phyloP scores from a whole-genome alignment of 64 coral and sea anemone genomes.

The Montipora sp. region DNA sequence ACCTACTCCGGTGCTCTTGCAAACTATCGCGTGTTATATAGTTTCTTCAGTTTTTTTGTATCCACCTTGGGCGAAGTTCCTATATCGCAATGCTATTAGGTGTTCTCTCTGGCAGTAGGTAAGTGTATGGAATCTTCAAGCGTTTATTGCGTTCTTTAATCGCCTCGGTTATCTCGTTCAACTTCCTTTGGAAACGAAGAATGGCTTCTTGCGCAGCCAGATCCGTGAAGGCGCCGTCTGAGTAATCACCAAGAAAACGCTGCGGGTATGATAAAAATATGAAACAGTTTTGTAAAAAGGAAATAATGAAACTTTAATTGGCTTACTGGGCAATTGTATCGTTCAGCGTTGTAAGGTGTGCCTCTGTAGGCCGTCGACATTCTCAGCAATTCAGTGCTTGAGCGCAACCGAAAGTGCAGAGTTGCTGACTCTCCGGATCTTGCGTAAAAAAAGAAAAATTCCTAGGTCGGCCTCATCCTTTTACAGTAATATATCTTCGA shows the following conservation, averaged over 20 bases:
- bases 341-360: too few species aligned
- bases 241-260: slow-evolving; percentile 88
- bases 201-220: slow-evolving; percentile 47
- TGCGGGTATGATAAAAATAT: neutral
- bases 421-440: too few species aligned
- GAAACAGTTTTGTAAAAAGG: neutral
- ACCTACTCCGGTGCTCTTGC: too few species aligned
- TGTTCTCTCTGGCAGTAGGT: slow-evolving; percentile 75
- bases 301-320: neutral
- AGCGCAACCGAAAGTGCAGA: too few species aligned
- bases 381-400: too few species aligned
- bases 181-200: slow-evolving; percentile 72
- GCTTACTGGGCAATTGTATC: too few species aligned
- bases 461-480: too few species aligned
- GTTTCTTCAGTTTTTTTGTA: neutral
- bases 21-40: too few species aligned
- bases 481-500: too few species aligned
- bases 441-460: too few species aligned
- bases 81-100: slow-evolving; percentile 94
- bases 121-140: slow-evolving; percentile 76
- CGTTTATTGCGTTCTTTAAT: slow-evolving; percentile 79
- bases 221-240: slow-evolving; percentile 72
- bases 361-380: too few species aligned
- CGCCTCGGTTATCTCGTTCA: slow-evolving; percentile 71
- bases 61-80: neutral